Conservation (phyloP, 2,113 vertebrate species). For the Bungarus multicinctus region DNA sequence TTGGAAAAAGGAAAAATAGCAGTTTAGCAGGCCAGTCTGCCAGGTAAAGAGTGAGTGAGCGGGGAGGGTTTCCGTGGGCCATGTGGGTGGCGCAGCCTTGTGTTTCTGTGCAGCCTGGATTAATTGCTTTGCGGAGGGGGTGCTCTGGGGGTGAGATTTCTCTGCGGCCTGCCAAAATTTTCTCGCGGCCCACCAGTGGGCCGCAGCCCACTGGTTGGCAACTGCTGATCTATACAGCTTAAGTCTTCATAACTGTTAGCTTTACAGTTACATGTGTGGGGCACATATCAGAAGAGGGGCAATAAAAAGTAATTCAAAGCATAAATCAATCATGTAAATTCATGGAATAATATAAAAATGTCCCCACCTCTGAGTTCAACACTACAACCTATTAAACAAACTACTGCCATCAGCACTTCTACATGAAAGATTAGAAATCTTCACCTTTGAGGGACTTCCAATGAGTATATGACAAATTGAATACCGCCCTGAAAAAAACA, state of each 20-base stretch:
- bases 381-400: not conserved
- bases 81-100: no score
- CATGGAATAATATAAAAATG: not conserved
- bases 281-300: not conserved
- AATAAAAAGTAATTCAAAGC: not conserved
- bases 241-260: not conserved
- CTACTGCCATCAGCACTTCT: not conserved
- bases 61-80: no score
- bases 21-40: no score
- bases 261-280: not conserved
- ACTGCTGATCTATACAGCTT: not conserved
- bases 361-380: not conserved
- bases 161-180: no score
- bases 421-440: not conserved
- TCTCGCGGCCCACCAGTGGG: no score
- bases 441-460: not conserved
- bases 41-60: no score
- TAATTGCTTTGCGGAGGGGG: no score
- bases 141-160: no score
- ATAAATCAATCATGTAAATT: not conserved
- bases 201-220: no score
- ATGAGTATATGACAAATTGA: not conserved
- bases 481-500: not conserved
- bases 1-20: no score
- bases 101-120: no score